Evolutionary conservation across 2,113 vertebrate species (phyloP).

Genomic region (Machaerirhynchus nigripectus): DNA sequence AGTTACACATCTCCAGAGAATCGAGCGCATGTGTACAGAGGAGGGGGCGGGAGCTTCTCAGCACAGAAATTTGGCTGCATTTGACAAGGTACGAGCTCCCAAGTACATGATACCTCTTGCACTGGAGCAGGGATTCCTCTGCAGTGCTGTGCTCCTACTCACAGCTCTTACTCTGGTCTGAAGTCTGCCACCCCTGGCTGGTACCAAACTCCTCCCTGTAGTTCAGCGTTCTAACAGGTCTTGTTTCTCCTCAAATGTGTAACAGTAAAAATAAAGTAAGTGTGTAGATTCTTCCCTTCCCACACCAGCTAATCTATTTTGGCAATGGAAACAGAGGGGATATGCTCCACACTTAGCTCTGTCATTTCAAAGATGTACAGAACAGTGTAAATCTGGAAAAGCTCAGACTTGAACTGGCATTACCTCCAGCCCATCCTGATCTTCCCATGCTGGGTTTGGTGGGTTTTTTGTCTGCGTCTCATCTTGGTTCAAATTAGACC

Average conservation of each 20-base stretch:
- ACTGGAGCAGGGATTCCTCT: not conserved
- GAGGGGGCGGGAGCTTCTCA: not conserved
- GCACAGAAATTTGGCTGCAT: not conserved
- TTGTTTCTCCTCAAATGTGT: not conserved
- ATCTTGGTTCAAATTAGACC: not conserved
- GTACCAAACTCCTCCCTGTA: not conserved
- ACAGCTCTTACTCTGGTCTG: not conserved
- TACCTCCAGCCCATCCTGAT: not conserved
- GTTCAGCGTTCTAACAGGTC: not conserved
- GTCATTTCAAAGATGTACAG: not conserved
- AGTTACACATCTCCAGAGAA: not conserved
- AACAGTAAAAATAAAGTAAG: not conserved
- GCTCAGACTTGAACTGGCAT: not conserved
- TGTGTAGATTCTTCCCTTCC: not conserved
- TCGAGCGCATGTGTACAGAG: rapidly evolving
- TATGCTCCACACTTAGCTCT: rapidly evolving
- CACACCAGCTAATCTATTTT: not conserved
- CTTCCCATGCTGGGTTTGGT: not conserved
- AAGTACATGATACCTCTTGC: rapidly evolving
- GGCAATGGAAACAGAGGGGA: not conserved
- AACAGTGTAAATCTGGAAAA: not conserved
- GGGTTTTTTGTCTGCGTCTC: not conserved
- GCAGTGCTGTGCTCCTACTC: rapidly evolving
- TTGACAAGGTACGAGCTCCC: not conserved
- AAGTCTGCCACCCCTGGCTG: not conserved